A percentile compares a stretch with the other conserved stretches of the same genome.
Evolutionary conservation across 2,888 invertebrate genomes (phyloP).

Genomic region (Drosophila yooni): DNA sequence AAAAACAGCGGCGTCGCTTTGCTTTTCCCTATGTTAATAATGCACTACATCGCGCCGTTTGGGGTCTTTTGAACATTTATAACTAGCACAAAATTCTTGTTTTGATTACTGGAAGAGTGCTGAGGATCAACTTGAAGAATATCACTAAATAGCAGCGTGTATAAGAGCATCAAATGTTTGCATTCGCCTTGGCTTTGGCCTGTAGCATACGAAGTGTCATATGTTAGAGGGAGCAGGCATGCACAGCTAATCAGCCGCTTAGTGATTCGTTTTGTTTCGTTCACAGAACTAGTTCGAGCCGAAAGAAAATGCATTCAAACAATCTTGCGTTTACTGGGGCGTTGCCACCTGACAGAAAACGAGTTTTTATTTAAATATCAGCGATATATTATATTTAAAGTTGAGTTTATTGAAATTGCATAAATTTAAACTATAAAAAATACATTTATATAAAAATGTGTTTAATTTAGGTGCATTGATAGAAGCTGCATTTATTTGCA

Average conservation of each 20-base stretch:
- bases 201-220: conserved; percentile 17
- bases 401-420: neutral
- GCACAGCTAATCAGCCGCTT: conserved; percentile 49
- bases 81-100: conserved; percentile 49
- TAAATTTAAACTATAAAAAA: neutral
- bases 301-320: conserved; percentile 50
- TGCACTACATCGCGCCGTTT: conserved; percentile 56
- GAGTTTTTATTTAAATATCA: neutral
- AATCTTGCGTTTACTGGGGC: conserved; percentile 34
- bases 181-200: conserved; percentile 22
- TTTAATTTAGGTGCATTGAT: neutral
- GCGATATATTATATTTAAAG: neutral
- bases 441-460: neutral
- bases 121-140: conserved; percentile 41
- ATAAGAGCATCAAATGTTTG: conserved; percentile 39
- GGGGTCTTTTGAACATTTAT: conserved; percentile 57
- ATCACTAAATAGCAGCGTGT: conserved; percentile 34
- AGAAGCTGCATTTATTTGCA: neutral
- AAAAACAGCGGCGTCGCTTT: conserved; percentile 49
- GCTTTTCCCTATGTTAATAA: conserved; percentile 52
- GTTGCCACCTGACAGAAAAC: conserved; percentile 45
- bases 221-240: conserved; percentile 43
- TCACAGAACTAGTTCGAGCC: conserved; percentile 51
- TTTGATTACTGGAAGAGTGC: conserved; percentile 36
- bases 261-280: conserved; percentile 34